Evolutionary conservation across 1,140 invertebrate genomes (phyloP).

Genomic region (Panagrolaimus sp.): DNA sequence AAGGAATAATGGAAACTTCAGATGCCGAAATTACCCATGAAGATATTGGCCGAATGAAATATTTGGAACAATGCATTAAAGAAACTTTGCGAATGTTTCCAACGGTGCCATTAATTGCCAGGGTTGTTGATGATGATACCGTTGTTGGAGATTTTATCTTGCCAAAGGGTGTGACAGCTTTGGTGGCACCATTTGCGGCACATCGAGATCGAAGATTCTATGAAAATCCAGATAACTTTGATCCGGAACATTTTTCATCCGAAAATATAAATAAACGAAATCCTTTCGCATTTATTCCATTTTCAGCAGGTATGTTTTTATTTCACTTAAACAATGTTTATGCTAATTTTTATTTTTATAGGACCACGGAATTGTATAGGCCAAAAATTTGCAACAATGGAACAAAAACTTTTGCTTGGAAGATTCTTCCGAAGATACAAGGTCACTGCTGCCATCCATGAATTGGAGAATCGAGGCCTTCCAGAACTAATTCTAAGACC

Average conservation of each 20-base stretch:
- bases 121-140: constrained; percentile 70
- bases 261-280: constrained; percentile 67
- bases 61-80: constrained; percentile 74
- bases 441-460: constrained; percentile 60
- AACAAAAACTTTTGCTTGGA: constrained; percentile 78
- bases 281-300: constrained; percentile 61
- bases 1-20: constrained; percentile 73
- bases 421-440: constrained; percentile 76
- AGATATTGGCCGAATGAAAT: constrained; percentile 77
- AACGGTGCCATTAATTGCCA: constrained; percentile 68
- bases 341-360: too few relatives aligned
- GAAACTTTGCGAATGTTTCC: constrained; percentile 71
- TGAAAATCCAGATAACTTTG: constrained; percentile 75
- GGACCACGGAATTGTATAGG: constrained; percentile 55
- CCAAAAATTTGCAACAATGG: constrained; percentile 76
- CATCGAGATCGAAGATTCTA: constrained; percentile 65
- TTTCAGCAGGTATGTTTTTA: constrained; percentile 59
- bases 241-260: constrained; percentile 84
- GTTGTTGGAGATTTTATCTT: constrained; percentile 60
- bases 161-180: constrained; percentile 56
- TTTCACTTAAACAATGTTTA: too few relatives aligned
- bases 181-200: constrained; percentile 61
- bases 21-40: constrained; percentile 72
- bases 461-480: constrained; percentile 58
- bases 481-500: constrained; percentile 61